Evolutionary conservation across 2,888 invertebrate species (phyloP), one percentile per base, ranked within the genome.

Genomic region (Leptopterna dolabrata): DNA sequence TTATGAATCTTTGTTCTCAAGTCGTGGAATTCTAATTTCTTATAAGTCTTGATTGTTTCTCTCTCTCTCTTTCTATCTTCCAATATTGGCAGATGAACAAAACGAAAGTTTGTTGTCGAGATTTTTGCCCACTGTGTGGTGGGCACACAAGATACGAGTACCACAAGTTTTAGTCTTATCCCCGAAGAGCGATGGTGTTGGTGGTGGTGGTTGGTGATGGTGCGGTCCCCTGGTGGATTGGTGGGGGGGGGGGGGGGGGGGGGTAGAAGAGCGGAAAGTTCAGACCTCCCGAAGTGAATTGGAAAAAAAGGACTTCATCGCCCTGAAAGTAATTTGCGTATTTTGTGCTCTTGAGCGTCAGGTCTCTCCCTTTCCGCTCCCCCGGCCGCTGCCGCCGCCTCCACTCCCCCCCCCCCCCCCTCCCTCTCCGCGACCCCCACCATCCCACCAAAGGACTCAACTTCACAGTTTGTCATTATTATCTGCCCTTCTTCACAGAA

Each of bases 401-500:
- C 14, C 27, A 41, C 36, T 27, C 11, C 45, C 19, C 13, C 78
- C 11, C 6, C 19, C 45, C 16, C 41, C 41, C 41, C 47, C 51
- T 19, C 80, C 80, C 80, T 47, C 51, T 47, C 13, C 47, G 11
- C 27, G 24, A 16, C 82, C 43, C 55, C 55, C 55, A 19, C n/a
- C 55, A 16, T 55, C 55, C 55, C 55, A 19, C 55, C 55, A 24
- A n/a, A n/a, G 55, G 55, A 24, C 82, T 14, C 55, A 82, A 27
- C 55, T 27, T 51, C 82, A 51, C 80, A 82, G 82, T 82, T 82
- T 82, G 82, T 82, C 82, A 82, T 82, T 82, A 82, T 82, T 82
- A 82, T 82, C 82, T 82, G 82, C 82, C 82, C 82, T 30, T 82
- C 82, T 82, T 82, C 82, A 82, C 82, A 55, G 70, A 82, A 82